These are phyloP conservation scores for Drosophila seclusa DNA, from an alignment of 2,888 invertebrate genomes.

Conservation along the genomic window DNA sequence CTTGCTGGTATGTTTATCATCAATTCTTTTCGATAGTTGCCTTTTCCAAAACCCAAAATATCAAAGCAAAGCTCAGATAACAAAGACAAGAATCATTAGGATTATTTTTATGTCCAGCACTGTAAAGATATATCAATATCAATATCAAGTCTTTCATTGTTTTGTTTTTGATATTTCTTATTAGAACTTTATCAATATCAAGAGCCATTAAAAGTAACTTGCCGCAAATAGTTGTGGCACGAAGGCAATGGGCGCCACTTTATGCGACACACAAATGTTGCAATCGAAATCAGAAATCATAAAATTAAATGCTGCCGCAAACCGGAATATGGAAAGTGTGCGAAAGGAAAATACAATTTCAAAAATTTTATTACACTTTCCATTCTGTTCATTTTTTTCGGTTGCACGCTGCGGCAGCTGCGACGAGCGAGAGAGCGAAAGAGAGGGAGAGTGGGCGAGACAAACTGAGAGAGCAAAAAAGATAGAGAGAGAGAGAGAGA, in stretches of 20 bases:
- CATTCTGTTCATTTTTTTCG: conserved; percentile 66
- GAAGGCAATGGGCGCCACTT: conserved; percentile 35
- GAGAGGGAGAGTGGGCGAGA: neutral
- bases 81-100: neutral
- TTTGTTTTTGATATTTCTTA: conserved; percentile 3
- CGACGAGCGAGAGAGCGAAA: conserved; percentile 11
- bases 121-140: neutral
- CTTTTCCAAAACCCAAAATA: neutral
- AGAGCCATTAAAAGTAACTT: conserved; percentile 37
- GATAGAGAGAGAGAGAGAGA: conserved; percentile 6
- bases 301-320: conserved; percentile 63
- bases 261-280: conserved; percentile 58
- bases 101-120: neutral
- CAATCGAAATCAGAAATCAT: conserved; percentile 66
- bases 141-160: conserved; percentile 5
- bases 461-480: conserved; percentile 12
- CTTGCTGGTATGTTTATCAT: neutral
- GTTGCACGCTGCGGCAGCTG: conserved; percentile 38
- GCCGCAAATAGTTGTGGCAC: conserved; percentile 27
- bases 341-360: conserved; percentile 69
- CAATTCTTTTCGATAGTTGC: neutral
- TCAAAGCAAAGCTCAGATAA: neutral
- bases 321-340: conserved; percentile 42
- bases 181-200: conserved; percentile 43
- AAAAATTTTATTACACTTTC: conserved; percentile 78